A percentile compares a stretch with the other conserved stretches of the same genome.
phyloP scores from a whole-genome alignment of 2,113 vertebrate genomes.

The Aspidoscelis tigris region DNA sequence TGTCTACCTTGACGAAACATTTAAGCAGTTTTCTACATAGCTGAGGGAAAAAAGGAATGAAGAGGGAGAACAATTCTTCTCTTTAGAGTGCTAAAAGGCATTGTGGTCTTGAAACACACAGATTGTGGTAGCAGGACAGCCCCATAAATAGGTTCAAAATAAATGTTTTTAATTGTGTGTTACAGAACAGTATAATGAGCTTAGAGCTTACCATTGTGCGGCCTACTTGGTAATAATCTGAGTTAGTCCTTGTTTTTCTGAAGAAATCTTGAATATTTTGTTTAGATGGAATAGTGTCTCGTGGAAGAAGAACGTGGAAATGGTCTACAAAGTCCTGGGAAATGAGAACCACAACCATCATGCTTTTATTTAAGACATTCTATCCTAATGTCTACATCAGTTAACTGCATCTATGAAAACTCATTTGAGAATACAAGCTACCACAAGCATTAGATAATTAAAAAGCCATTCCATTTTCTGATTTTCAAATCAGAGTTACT shows the following conservation, averaged over 20 bases:
- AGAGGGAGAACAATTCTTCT: no score
- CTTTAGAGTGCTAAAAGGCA: neutral
- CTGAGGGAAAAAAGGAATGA: neutral
- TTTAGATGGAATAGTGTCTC: constrained; percentile 79
- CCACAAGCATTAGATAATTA: neutral
- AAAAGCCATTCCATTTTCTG: neutral
- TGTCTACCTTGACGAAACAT: neutral
- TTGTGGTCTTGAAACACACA: neutral
- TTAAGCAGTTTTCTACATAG: neutral
- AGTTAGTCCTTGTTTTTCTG: constrained; percentile 79
- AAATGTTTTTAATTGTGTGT: neutral
- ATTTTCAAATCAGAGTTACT: neutral
- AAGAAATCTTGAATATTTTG: constrained; percentile 87
- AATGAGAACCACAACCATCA: constrained; percentile 24
- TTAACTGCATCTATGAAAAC: neutral
- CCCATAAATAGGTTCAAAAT: neutral
- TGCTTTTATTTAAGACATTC: constrained; percentile 21
- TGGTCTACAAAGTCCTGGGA: constrained; percentile 91
- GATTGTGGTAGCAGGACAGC: no score
- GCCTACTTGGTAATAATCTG: constrained; percentile 93
- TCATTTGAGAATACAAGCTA: neutral
- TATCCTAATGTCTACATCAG: neutral
- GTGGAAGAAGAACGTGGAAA: constrained; percentile 90
- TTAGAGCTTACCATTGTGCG: constrained; percentile 87
- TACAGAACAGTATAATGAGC: neutral